These are phyloP conservation scores for Lissocephala sabroskyi DNA, from an alignment of 2,888 invertebrate genomes.

Conservation along the genomic window DNA sequence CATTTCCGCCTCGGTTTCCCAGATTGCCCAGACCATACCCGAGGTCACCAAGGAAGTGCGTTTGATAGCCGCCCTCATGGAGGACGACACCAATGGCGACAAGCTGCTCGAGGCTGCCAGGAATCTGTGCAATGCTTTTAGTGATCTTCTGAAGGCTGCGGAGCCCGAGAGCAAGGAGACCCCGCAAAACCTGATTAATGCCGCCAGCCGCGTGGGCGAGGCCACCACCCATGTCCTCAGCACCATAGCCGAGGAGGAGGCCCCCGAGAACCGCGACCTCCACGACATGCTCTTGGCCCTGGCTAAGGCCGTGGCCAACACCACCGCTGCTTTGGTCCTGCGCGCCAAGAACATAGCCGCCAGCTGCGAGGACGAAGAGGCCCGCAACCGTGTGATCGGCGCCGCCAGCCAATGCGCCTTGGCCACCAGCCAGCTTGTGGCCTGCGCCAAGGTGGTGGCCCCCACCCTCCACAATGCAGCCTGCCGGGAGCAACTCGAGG, in stretches of 20 bases:
- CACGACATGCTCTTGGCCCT: constrained; percentile 93
- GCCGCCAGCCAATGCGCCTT: constrained; percentile 97
- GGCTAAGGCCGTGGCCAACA: constrained; percentile 98
- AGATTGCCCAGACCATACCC: constrained; percentile 96
- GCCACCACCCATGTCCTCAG: constrained; percentile 94
- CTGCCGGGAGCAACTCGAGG: constrained; percentile 91
- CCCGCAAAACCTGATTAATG: constrained; percentile 92
- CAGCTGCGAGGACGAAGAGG: constrained; percentile 80
- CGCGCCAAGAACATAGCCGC: constrained; percentile 97
- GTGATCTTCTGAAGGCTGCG: constrained; percentile 94
- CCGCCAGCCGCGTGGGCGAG: constrained; percentile 97
- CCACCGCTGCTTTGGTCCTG: constrained; percentile 95
- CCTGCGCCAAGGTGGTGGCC: constrained; percentile 95
- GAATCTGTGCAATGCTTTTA: constrained; percentile 92
- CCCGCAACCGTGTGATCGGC: constrained; percentile 82
- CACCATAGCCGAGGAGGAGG: constrained; percentile 94
- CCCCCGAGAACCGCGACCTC: constrained; percentile 86
- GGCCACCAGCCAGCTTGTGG: constrained; percentile 97
- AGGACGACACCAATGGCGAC: constrained; percentile 87
- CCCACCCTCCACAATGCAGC: constrained; percentile 86
- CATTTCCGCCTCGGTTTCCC: constrained; percentile 96
- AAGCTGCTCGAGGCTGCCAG: constrained; percentile 92
- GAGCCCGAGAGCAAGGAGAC: constrained; percentile 96
- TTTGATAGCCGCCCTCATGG: constrained; percentile 94
- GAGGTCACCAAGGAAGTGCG: constrained; percentile 89